Evolutionary conservation across 1,140 invertebrate genomes (phyloP).

Genomic region (Drosophila sp.): DNA sequence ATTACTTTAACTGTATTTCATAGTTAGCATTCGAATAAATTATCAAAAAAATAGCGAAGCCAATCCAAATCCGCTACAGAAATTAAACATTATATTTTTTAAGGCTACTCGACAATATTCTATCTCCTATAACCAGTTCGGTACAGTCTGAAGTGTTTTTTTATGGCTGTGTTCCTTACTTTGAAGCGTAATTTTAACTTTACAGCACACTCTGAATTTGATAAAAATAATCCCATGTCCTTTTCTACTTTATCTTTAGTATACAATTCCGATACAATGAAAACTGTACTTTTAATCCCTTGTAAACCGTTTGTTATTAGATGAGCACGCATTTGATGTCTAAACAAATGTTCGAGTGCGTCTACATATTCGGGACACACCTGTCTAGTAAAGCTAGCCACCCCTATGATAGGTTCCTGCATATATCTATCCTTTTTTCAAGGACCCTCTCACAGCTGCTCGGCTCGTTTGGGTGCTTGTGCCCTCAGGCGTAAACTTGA

Average conservation of each 20-base stretch:
- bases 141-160: too few species aligned
- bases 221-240: too few species aligned
- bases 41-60: too few species aligned
- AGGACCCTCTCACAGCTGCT: constrained; percentile 67
- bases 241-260: constrained; percentile 6
- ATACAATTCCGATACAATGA: not conserved
- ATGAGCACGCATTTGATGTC: constrained; percentile 54
- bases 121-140: too few species aligned
- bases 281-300: constrained; percentile 47
- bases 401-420: constrained; percentile 58
- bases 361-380: constrained; percentile 48
- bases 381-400: constrained; percentile 60
- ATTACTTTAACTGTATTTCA: too few species aligned
- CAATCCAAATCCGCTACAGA: too few species aligned
- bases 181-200: too few species aligned
- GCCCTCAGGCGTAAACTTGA: constrained; percentile 79
- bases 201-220: too few species aligned
- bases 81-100: too few species aligned
- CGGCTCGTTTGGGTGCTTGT: constrained; percentile 44
- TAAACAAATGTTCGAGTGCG: constrained; percentile 63
- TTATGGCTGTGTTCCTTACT: too few species aligned
- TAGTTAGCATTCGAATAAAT: too few species aligned
- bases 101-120: too few species aligned
- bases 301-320: constrained; percentile 42
- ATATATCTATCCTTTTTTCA: constrained; percentile 58